These are phyloP conservation scores for Calameuta pallipes DNA, from an alignment of 2,888 invertebrate species.

Conservation along the genomic window DNA sequence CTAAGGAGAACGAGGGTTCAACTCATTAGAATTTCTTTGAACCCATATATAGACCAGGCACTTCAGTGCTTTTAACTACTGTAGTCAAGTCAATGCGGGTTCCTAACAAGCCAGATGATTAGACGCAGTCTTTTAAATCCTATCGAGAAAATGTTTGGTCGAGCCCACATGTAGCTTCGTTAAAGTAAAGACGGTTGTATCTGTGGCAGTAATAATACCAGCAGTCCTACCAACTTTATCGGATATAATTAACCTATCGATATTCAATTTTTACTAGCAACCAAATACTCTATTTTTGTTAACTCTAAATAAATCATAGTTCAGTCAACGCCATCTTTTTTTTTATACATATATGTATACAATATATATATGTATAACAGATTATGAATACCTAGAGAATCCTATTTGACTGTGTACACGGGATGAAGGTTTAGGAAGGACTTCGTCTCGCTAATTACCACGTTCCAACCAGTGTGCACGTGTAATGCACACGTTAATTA, in stretches of 20 bases:
- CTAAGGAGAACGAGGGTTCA: slow-evolving; percentile 18
- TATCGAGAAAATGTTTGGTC: neutral
- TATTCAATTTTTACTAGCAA: neutral
- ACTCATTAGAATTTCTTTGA: slow-evolving; percentile 60
- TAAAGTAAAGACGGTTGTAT: neutral
- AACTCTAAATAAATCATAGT: neutral
- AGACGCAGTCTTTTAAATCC: neutral
- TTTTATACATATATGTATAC: too few species aligned
- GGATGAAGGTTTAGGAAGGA: neutral
- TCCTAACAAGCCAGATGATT: neutral
- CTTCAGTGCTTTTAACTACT: slow-evolving; percentile 4
- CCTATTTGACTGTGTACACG: neutral
- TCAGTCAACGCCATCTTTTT: neutral
- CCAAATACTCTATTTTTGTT: neutral
- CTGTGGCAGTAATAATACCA: neutral
- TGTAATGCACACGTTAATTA: slow-evolving; percentile 55
- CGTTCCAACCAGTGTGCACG: slow-evolving; percentile 29
- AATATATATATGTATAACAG: too few species aligned
- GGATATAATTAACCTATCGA: neutral
- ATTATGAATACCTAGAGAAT: neutral
- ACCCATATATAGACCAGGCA: slow-evolving; percentile 38
- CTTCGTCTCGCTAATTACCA: neutral
- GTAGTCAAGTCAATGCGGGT: slow-evolving; percentile 16
- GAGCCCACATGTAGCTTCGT: neutral
- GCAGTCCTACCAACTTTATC: neutral